These are phyloP conservation scores for Morone saxatilis DNA, from an alignment of 2,113 vertebrate genomes.

Conservation along the genomic window DNA sequence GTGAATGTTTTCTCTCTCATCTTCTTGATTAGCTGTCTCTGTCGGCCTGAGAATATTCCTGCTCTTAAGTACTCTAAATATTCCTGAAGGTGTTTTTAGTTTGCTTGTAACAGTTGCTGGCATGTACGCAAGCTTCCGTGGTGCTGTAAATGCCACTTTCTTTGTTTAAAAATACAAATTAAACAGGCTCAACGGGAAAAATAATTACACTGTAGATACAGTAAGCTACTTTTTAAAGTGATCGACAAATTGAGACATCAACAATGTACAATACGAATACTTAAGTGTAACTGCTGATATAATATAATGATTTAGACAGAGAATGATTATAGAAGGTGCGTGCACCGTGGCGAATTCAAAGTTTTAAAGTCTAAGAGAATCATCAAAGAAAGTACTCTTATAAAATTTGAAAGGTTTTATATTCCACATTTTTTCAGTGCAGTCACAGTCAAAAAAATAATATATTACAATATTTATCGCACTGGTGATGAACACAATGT, in stretches of 20 bases:
- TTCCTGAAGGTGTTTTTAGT: slow-evolving; percentile 72
- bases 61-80: slow-evolving; percentile 72
- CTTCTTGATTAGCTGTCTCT: slow-evolving; percentile 71
- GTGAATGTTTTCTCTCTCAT: slow-evolving; percentile 65
- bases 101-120: slow-evolving; percentile 54
- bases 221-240: slow-evolving; percentile 56
- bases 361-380: slow-evolving; percentile 9
- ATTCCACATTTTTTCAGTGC: slow-evolving; percentile 6
- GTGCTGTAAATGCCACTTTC: slow-evolving; percentile 58
- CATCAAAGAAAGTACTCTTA: slow-evolving; percentile 23
- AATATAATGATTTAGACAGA: slow-evolving; percentile 35
- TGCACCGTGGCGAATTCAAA: slow-evolving; percentile 8
- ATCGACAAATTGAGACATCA: slow-evolving; percentile 61
- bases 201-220: slow-evolving; percentile 56
- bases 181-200: slow-evolving; percentile 37
- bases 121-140: slow-evolving; percentile 34
- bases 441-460: slow-evolving; percentile 17
- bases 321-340: slow-evolving; percentile 32
- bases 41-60: slow-evolving; percentile 60
- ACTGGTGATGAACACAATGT: not conserved
- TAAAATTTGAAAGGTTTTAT: slow-evolving; percentile 23
- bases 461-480: slow-evolving; percentile 1
- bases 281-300: slow-evolving; percentile 28
- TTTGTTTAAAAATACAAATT: slow-evolving; percentile 67
- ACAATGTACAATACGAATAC: slow-evolving; percentile 27